These are phyloP conservation scores for Mythimna vitellina DNA, from an alignment of 2,888 invertebrate genomes.

Conservation along the genomic window DNA sequence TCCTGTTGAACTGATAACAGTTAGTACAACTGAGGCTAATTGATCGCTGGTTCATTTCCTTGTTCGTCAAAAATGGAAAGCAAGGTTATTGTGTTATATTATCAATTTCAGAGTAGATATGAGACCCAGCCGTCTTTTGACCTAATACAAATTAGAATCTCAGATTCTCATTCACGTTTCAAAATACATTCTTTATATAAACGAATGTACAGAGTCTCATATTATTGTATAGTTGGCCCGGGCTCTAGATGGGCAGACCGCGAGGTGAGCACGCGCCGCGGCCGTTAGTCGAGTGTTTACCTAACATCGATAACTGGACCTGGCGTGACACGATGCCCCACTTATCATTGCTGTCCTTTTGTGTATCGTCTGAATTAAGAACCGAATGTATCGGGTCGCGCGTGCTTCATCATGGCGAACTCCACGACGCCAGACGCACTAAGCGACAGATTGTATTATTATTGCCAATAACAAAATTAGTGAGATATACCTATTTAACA, in stretches of 20 bases:
- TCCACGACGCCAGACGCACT: background rate
- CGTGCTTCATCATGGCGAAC: slow-evolving; percentile 26
- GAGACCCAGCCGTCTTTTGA: background rate
- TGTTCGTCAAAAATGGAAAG: slow-evolving; percentile 26
- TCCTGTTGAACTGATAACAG: slow-evolving; percentile 37
- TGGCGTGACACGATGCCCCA: slow-evolving; percentile 6
- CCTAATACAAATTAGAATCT: background rate
- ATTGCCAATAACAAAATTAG: background rate
- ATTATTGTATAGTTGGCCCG: background rate
- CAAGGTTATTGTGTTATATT: background rate
- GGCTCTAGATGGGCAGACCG: too few relatives aligned
- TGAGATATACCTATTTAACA: background rate
- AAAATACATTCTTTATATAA: background rate
- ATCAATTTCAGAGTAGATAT: background rate
- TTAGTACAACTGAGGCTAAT: slow-evolving; percentile 25
- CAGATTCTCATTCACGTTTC: background rate
- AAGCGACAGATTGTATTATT: background rate
- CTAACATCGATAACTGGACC: background rate
- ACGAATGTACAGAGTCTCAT: background rate
- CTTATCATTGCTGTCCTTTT: slow-evolving; percentile 5
- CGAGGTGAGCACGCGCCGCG: background rate
- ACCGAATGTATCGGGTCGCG: background rate
- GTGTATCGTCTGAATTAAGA: background rate
- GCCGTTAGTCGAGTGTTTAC: slow-evolving; percentile 26
- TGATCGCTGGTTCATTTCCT: slow-evolving; percentile 34